A percentile compares a stretch with the other conserved stretches of the same genome.
Evolutionary conservation across 2,888 invertebrate genomes (phyloP).

Genomic region (Bombylius major): DNA sequence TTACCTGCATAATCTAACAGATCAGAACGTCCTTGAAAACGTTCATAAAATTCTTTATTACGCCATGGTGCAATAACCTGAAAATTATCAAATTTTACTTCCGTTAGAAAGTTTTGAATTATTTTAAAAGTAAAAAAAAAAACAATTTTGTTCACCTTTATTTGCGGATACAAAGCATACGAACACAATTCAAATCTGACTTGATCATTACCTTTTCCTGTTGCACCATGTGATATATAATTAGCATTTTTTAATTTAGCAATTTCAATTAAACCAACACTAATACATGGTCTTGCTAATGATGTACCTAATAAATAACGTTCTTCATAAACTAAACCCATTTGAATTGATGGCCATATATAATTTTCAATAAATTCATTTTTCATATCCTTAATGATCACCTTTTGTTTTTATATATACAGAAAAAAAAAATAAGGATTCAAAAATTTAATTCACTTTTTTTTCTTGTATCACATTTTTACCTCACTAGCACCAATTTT

Average conservation of each 20-base stretch:
- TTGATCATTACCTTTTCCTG: conserved; percentile 84
- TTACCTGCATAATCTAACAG: conserved; percentile 60
- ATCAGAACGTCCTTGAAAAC: conserved; percentile 64
- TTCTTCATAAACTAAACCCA: conserved; percentile 62
- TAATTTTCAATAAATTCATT: conserved; percentile 58
- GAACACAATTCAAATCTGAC: conserved; percentile 71
- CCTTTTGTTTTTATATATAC: conserved; percentile 17
- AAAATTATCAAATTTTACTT: not conserved
- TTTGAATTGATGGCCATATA: conserved; percentile 64
- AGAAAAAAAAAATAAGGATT: not conserved
- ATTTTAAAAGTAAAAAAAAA: not conserved
- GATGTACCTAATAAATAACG: conserved; percentile 70
- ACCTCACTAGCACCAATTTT: conserved; percentile 64
- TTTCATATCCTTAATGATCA: conserved; percentile 57
- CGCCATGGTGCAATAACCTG: conserved; percentile 78
- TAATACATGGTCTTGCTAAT: conserved; percentile 70
- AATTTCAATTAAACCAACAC: conserved; percentile 51
- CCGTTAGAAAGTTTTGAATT: too few species aligned
- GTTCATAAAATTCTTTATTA: conserved; percentile 58
- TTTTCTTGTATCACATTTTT: conserved; percentile 19
- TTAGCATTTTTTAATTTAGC: conserved; percentile 47
- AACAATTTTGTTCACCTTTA: conserved; percentile 45
- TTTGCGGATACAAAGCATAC: conserved; percentile 60
- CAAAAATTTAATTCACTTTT: not conserved
- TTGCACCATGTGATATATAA: conserved; percentile 71